phyloP scores from a whole-genome alignment of 2,797 vertebrate species.

The Buceros bicornis region DNA sequence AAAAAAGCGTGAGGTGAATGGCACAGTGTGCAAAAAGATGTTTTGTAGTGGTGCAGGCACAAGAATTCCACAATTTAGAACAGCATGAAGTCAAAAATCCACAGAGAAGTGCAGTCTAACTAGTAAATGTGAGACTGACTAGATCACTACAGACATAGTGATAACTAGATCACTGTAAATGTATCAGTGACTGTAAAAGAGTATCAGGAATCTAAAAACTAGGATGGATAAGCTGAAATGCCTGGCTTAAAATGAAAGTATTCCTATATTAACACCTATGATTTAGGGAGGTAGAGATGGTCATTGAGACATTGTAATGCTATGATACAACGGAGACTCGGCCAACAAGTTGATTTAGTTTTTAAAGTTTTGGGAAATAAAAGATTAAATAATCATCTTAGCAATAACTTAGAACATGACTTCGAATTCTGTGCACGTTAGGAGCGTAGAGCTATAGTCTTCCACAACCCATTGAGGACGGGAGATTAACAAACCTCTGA shows the following conservation, averaged over 20 bases:
- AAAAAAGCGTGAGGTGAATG: neutral
- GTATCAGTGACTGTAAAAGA: neutral
- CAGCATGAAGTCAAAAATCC: neutral
- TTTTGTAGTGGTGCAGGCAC: neutral
- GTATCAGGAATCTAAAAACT: neutral
- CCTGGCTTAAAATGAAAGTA: neutral
- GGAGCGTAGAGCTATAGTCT: neutral
- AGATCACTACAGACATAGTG: neutral
- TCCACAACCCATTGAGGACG: neutral
- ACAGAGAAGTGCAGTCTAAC: neutral
- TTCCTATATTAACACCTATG: neutral
- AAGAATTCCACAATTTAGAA: neutral
- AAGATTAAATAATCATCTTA: neutral
- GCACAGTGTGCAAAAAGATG: neutral
- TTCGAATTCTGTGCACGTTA: neutral
- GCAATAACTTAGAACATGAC: neutral
- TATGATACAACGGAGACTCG: neutral
- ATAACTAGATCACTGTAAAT: neutral
- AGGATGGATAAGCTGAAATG: neutral
- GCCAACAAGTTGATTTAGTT: neutral
- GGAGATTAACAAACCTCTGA: neutral
- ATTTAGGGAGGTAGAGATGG: neutral
- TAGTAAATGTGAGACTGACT: neutral
- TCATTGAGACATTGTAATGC: neutral
- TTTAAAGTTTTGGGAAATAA: neutral